Evolutionary conservation across 2,113 vertebrate species (phyloP), one percentile per base, ranked within the genome.

Genomic region (Perca flavescens): DNA sequence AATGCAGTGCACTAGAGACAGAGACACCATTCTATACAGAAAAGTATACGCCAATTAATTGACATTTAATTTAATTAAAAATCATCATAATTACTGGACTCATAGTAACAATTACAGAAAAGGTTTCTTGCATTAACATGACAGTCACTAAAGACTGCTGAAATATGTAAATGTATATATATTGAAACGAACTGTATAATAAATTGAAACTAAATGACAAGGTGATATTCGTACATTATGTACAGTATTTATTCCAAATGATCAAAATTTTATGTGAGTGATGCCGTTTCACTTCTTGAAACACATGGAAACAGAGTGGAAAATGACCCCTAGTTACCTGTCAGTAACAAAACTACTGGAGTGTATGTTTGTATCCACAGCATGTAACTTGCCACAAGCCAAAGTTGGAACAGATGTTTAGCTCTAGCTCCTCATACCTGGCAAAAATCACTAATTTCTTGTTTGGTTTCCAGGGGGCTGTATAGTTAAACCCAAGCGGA

Each of bases 401-500:
- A 83, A 85, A 81, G 58, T 81, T 89, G 75, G 66, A 91, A 65
- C 89, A 91, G 91, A 91, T 90, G 87, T 87, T 82, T 81, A 82
- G 63, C 87, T 89, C 52, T 66, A 70, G 43, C 65, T 86, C 52
- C 54, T 52, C 63, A 46, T 87, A 90, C 87, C 85, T 91, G 84
- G 87, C 82, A 93, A 88, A 91, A 91, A 81, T 75, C 11, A 86
- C 71, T 63, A 85, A 88, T 77, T 90, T 93, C 85, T 88, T 88
- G 85, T 88, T 86, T 89, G 80, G 74, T 92, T 90, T 91, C 90
- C 83, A 87, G 87, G 65, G 83, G 87, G 85, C 79, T 85, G 66
- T 80, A 80, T 85, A 90, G 87, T 82, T 87, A 83, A 87, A 89
- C 87, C 71, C 91, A 92, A 91, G 92, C 80, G 71, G 83, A 92